Base-by-base conservation (phyloP, 2,113 vertebrate species). In the Apteryx mantelli region DNA sequence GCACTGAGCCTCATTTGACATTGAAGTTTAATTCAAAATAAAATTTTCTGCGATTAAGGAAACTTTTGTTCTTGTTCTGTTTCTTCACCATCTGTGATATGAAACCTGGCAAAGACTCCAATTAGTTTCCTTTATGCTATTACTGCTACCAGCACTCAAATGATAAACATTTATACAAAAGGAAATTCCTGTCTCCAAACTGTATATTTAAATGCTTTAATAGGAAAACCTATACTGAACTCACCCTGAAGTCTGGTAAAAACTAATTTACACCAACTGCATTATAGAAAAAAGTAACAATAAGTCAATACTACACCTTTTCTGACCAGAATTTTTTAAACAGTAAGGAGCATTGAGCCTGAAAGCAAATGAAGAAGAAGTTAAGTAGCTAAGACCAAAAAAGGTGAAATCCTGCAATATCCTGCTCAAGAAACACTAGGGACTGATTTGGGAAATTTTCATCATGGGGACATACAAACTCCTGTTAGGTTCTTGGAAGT, bases 41-140 rank as follows among this genome's bases (percentile, higher is more conserved):
- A 56, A 65, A 70, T 88, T 93, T 93, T 66, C 79, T 94, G 75
- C 78, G 85, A 96, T 94, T 94, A 96, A 79, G 68, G 52, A 96
- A 97, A 97, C 91, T 96, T 97, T 97, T 95, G 85, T 95, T 97
- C 93, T 94, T 88, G 84, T 96, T 82, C 78, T 94, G 63, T 93
- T 95, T 94, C 94, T 94, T 91, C 93, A 75, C 95, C 95, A 97
- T 95, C 97, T 96, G 94, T 88, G 96, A 94, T 84, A 91, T 1
- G 4, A 95, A 97, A 88, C 76, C 91, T 97, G 91, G 94, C 95
- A 96, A 93, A 95, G 94, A 30, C 52, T 93, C 73, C 76, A 83
- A 58, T 81, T 95, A 93, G 80, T 76, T 86, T 81, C 89, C 89
- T 94, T 97, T 96, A 85, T 97, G 87, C 95, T 97, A 95, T 91